Evolutionary conservation across 92 coral and sea anemone species (phyloP), one percentile per base, ranked within the genome.

Genomic region (Actinostola sp.): DNA sequence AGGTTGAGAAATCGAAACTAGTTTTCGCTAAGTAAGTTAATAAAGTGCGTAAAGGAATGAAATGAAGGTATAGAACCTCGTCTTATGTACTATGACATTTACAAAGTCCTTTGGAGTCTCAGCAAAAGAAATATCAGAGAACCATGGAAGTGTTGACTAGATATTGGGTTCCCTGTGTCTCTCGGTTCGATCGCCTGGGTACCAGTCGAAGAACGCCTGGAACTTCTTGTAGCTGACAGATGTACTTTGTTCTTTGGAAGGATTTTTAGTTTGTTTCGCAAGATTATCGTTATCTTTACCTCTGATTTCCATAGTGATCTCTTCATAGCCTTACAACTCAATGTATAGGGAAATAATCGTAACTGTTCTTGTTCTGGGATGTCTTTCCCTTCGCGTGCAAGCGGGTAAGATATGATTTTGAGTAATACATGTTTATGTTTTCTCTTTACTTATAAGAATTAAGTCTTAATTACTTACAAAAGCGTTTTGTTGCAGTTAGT

Each of bases 201-300:
- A 57, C 63, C 39, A 27, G 2, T 27, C 38, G n/a, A 57, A 30
- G 36, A 53, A 57, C 63, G 63, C 63, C 63, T 57, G 63, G 63
- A 57, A 17, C 1, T 27, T 57, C 28, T 38, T 29, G 7, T 24
- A 53, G 60, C 25, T 57, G 63, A 57, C 63, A 57, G 63, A 57
- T 57, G 63, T 29, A 57, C 25, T 27, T 36, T 11, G 25, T 53
- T 57, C 63, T 27, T 57, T 57, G 38, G 6, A 53, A 12, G 63
- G 28, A 27, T 57, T 27, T 16, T 19, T 20, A 12, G 19, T 46
- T 57, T 27, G 38, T 57, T 53, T 57, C 28, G 21, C 29, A 57
- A 57, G 39, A 35, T 30, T 6, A 15, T 57, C 21, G 4, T 23
- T 21, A 6, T 27, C 59, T 7, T 5, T 57, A 1, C 63, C 28